Percentiles rank a stretch among this genome's conserved stretches.
phyloP scores from a whole-genome alignment of 64 coral and sea anemone species.

The Porites australiensis region DNA sequence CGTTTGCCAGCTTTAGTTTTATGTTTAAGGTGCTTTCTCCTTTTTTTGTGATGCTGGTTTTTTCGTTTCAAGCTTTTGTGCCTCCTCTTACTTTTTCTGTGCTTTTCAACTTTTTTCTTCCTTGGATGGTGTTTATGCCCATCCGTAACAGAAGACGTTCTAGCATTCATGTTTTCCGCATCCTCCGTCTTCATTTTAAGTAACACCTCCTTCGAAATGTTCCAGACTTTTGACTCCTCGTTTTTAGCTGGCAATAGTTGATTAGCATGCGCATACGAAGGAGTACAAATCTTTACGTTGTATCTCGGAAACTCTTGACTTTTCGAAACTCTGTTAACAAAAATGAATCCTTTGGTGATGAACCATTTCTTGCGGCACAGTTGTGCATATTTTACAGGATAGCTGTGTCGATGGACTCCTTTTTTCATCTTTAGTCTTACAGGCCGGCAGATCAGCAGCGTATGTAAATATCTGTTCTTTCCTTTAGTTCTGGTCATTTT shows the following conservation, averaged over 20 bases:
- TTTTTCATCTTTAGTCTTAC: slow-evolving; percentile 62
- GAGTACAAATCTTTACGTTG: slow-evolving; percentile 61
- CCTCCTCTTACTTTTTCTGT: background rate
- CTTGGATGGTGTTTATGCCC: background rate
- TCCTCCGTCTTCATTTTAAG: slow-evolving; percentile 6
- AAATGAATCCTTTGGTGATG: slow-evolving; percentile 57
- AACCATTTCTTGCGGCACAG: slow-evolving; percentile 81
- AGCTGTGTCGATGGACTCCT: slow-evolving; percentile 4
- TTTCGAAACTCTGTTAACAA: slow-evolving; percentile 18
- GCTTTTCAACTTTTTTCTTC: background rate
- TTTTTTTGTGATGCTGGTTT: background rate
- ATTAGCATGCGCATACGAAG: slow-evolving; percentile 49
- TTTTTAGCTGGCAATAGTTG: background rate
- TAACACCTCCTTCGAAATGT: background rate
- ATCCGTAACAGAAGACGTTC: background rate
- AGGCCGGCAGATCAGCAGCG: slow-evolving; percentile 65
- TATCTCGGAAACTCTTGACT: slow-evolving; percentile 4
- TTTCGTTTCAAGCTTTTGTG: background rate
- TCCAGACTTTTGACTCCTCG: slow-evolving; percentile 39
- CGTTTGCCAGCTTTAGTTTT: background rate
- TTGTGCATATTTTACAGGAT: slow-evolving; percentile 46
- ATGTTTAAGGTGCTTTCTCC: slow-evolving; percentile 13
- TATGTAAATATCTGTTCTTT: slow-evolving; percentile 67
- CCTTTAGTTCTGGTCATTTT: slow-evolving; percentile 32
- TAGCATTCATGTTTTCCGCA: background rate